Evolutionary conservation across 2,113 vertebrate genomes (phyloP).

Genomic region (Dryoscopus gambensis): DNA sequence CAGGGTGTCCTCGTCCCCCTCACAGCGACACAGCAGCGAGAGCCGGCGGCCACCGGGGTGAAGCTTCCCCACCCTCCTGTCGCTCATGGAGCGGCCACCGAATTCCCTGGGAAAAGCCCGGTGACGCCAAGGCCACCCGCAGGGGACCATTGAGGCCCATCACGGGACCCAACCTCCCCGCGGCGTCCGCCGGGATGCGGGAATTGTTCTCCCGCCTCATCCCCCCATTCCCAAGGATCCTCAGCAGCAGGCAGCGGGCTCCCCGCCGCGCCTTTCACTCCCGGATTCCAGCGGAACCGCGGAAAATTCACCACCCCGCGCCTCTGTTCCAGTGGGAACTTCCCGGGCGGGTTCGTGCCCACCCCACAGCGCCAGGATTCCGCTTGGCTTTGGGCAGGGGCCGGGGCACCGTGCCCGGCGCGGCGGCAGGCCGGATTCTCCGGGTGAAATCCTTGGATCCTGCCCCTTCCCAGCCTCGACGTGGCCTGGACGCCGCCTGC

Average conservation of each 20-base stretch:
- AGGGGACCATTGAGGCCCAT: rapidly evolving
- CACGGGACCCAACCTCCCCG: rapidly evolving
- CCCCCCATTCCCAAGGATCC: background rate
- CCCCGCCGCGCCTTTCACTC: background rate
- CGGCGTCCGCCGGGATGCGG: rapidly evolving
- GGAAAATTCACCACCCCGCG: background rate
- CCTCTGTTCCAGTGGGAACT: rapidly evolving
- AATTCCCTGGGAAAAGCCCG: background rate
- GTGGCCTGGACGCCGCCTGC: background rate
- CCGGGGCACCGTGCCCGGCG: background rate
- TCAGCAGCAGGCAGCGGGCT: background rate
- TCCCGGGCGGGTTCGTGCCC: background rate
- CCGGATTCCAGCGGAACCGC: background rate
- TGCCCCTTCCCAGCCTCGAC: background rate
- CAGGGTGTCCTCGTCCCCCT: background rate
- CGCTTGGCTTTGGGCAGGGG: rapidly evolving
- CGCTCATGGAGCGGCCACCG: rapidly evolving
- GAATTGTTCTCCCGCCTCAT: background rate
- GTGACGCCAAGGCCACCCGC: background rate
- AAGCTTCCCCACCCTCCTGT: too few relatives aligned
- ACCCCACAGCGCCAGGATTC: background rate
- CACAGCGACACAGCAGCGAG: rapidly evolving
- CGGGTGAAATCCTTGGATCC: background rate
- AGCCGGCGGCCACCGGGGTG: rapidly evolving
- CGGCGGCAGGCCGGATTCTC: background rate